Base-by-base conservation (phyloP, 2,888 invertebrate genomes). In the Sericinus montela region DNA sequence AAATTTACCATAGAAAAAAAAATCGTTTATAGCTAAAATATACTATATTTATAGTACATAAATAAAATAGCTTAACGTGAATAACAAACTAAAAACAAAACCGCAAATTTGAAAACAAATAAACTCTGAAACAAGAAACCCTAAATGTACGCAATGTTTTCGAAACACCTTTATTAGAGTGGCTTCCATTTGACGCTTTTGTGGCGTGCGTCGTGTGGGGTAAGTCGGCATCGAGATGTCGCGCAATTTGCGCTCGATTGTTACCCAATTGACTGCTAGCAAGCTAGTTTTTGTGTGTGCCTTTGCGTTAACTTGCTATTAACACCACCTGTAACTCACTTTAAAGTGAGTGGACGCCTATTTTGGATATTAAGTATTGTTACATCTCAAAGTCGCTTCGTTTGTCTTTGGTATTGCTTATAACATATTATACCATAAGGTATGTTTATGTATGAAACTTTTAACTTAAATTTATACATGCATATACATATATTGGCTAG, bases 141-240 rank as follows among this genome's bases (percentile, higher is more conserved):
- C 36, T 36, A 43, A 40, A 47, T n/a, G 25, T 14, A 32, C 36
- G 37, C 28, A 48, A 48, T n/a, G 38, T 48, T 48, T 48, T 43
- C 48, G 43, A 42, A 43, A 48, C 37, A 41, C 41, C 46, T 41
- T 41, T 47, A 42, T 41, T 32, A 48, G 36, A 48, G 32, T 43
- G 42, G 32, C 29, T 41, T 29, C 25, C 25, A n/a, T 28, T 44
- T 39, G 38, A 9, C 30, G 41, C 37, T 10, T 30, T 39, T 45
- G 45, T 36, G 43, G 29, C 45, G 44, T n/a, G 32, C 45, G 8
- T 23, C 50, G 45, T 45, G 50, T 50, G 50, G 50, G 50, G 50
- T 37, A 45, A 50, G 45, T 37, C 37, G 16, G 30, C 19, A 30
- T 15, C 37, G 45, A 36, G 40, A 36, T 40, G 36, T 15, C 45